Base-by-base conservation (phyloP, 2,113 vertebrate species). In the Triplophysa tibetana region DNA sequence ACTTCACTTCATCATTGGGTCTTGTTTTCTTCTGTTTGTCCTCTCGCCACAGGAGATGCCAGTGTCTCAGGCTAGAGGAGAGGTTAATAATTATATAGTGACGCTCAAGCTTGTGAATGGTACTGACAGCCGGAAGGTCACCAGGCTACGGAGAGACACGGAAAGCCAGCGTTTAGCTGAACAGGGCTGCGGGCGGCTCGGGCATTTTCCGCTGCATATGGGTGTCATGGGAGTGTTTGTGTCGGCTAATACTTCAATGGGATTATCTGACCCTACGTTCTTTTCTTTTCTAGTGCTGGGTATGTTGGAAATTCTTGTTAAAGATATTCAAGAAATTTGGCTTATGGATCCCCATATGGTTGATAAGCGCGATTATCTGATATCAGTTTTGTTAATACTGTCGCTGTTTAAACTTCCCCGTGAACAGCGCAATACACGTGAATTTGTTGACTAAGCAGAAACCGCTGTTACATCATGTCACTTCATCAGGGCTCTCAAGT, bases 81-180 rank as follows among this genome's bases (percentile, higher is more conserved):
- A 56, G 54, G 88, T 93, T 77, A 48, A 24, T 9, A 81, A 78
- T 60, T 93, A 93, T 43, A 24, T 83, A 58, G 73, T 92, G 65
- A 78, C 0, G 0, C 3, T 88, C 72, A 65, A 17, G 11, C 73
- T 83, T 80, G 67, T 3, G 1, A 82, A 88, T 2, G 45, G 75
- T 16, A 64, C 69, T 8, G 54, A 38, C 83, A 84, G 9, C 23
- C 14, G 12, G 12, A 78, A 2, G 29, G 80, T 21, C 58, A 65
- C 13, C 24, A 52, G 4, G 43, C 52, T 8, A 21, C 6, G 7
- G 16, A 68, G 73, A 72, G 26, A 21, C 24, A 16, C 24, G 8
- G 45, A 11, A 66, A 17, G 6, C 21, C 19, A 54, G 58, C 38
- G 43, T 10, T 23, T 0, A 2, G 2, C 8, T 9, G 23, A 75